phyloP scores from a whole-genome alignment of 2,113 vertebrate genomes.

The Coregonus clupeaformis region DNA sequence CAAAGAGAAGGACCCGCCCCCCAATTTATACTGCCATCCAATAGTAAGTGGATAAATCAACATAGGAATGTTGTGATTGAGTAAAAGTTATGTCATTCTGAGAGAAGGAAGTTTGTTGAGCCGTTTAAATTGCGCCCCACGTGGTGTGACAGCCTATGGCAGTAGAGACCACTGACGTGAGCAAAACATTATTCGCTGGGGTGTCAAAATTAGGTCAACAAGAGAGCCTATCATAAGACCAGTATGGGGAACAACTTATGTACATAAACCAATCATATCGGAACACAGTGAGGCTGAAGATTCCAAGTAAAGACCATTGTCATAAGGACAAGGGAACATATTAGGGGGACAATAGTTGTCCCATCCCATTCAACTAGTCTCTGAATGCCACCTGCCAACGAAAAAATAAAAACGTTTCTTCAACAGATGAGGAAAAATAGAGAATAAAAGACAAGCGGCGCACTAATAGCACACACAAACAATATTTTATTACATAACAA shows the following conservation, averaged over 20 bases:
- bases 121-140: conserved; percentile 32
- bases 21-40: conserved; percentile 27
- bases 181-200: conserved; percentile 17
- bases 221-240: conserved; percentile 6
- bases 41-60: neutral
- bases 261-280: neutral
- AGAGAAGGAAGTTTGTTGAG: neutral
- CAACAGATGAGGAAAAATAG: too few species aligned
- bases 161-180: conserved; percentile 15
- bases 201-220: conserved; percentile 20
- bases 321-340: neutral
- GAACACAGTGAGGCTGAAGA: neutral
- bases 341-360: neutral
- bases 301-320: neutral
- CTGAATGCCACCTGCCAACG: neutral
- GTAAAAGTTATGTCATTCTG: conserved; percentile 2
- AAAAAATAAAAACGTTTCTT: neutral
- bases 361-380: neutral
- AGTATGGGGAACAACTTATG: neutral
- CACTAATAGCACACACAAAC: conserved; percentile 32
- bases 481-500: conserved; percentile 69
- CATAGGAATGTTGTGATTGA: conserved; percentile 33
- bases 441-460: neutral
- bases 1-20: conserved; percentile 41
- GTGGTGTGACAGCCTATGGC: conserved; percentile 24